Evolutionary conservation across 2,888 invertebrate species (phyloP), one percentile per base, ranked within the genome.

Genomic region (Ichneumon xanthorius): DNA sequence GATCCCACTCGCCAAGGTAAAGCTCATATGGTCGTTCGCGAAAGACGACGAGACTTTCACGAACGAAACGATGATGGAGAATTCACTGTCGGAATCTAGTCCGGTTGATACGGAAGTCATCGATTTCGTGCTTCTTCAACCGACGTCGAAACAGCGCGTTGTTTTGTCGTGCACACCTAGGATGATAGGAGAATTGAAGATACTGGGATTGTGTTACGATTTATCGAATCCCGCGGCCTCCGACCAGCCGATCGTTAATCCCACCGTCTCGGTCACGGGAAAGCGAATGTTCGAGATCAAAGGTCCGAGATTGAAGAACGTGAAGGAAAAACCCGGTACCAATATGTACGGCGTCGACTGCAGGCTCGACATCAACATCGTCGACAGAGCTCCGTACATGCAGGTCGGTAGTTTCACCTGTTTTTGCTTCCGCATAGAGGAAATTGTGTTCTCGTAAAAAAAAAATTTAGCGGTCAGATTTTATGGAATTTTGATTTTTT

Each of bases 331-430:
- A 83, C 94, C 94, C 48, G 94, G 94, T 11, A 92, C 92, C 63
- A 94, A 94, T 80, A 89, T 95, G 82, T 95, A 96, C 88, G 95
- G 95, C 9, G 94, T 94, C 19, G 97, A 97, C 92, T 96, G 96
- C 88, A 95, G 97, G 87, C 95, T 99, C 76, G 95, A 96, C 88
- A 96, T 98, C 80, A 96, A 95, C 86, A 95, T 99, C 73, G 96
- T 97, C 67, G 96, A 97, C 16, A 96, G 96, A 87, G 96, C 98
- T 86, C 98, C 99, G 0, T 96, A 97, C 90, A 94, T 99, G 90
- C 97, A 97, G 95, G 97, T 97, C 94, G 92, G 85, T 84, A 16
- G 9, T 37, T 37, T 37, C 37, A 9, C 9, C 5, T 14, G 0
- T 45, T 14, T 45, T 45, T 45, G 45, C 45, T 45, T 14, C 2